Conservation (phyloP, 2,888 invertebrate species). For the Pyrgus malvae region DNA sequence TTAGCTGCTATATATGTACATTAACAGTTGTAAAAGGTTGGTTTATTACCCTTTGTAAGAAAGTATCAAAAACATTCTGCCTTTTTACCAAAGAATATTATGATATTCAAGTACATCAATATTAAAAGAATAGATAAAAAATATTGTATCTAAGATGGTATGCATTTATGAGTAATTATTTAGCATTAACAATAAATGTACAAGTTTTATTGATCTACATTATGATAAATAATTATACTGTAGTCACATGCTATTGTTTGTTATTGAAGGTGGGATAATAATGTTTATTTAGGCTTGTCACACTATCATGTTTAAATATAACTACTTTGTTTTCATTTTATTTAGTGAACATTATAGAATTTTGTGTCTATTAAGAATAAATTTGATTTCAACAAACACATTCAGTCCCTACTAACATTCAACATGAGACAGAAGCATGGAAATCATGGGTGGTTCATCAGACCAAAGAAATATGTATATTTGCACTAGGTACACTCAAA, state of each 20-base stretch:
- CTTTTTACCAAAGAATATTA: too few relatives aligned
- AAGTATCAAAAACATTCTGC: too few relatives aligned
- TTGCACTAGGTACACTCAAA: conserved; percentile 13
- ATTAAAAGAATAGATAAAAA: too few relatives aligned
- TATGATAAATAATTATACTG: background rate
- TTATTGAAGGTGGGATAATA: conserved; percentile 3
- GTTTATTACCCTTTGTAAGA: too few relatives aligned
- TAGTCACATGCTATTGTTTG: background rate
- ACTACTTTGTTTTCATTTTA: background rate
- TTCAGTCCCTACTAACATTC: background rate
- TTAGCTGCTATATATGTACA: too few relatives aligned
- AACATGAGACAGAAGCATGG: conserved; percentile 18
- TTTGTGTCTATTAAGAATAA: background rate
- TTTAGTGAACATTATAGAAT: background rate
- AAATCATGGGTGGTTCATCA: conserved; percentile 18
- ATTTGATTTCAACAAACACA: too few relatives aligned
- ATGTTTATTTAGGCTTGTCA: conserved; percentile 1
- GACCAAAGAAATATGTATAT: conserved; percentile 9
- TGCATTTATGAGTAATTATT: too few relatives aligned
- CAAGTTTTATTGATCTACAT: background rate
- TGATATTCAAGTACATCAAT: too few relatives aligned
- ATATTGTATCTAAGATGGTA: too few relatives aligned
- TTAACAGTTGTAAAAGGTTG: too few relatives aligned
- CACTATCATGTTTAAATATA: conserved; percentile 2
- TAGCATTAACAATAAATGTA: too few relatives aligned